These are phyloP conservation scores for Thalassoma bifasciatum DNA, from an alignment of 2,113 vertebrate species.

Conservation along the genomic window DNA sequence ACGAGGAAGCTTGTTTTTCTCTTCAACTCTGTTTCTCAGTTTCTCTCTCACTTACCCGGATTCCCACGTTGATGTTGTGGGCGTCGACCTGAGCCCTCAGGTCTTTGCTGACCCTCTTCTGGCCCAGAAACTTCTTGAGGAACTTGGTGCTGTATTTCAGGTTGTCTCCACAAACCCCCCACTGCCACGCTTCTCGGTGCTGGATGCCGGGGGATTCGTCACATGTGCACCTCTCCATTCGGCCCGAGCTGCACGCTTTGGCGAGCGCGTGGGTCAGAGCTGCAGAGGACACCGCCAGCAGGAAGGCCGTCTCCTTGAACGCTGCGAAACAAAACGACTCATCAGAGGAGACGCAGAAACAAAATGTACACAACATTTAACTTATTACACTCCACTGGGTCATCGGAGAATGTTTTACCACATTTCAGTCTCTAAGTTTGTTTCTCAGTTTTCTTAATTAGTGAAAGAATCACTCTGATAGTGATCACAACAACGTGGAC, in stretches of 20 bases:
- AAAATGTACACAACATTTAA: no score
- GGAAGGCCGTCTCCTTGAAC: constrained; percentile 97
- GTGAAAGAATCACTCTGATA: no score
- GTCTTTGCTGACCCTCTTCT: constrained; percentile 94
- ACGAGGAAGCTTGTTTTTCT: not conserved
- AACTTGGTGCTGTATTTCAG: constrained; percentile 98
- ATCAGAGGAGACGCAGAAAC: constrained; percentile 11
- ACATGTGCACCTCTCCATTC: constrained; percentile 98
- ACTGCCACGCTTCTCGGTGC: constrained; percentile 97
- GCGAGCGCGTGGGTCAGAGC: constrained; percentile 94
- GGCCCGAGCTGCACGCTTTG: constrained; percentile 94
- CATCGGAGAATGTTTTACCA: no score
- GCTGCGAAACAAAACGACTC: constrained; percentile 80
- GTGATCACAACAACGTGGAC: no score
- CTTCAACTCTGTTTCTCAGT: not conserved
- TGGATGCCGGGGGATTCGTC: constrained; percentile 96
- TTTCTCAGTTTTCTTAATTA: no score
- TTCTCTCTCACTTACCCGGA: constrained; percentile 86
- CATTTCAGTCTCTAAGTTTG: no score
- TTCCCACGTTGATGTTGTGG: constrained; percentile 96
- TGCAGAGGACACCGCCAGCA: constrained; percentile 92
- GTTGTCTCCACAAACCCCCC: constrained; percentile 98
- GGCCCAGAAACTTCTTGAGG: constrained; percentile 94
- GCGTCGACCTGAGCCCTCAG: constrained; percentile 92
- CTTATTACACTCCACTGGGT: no score